Evolutionary conservation across 2,113 vertebrate species (phyloP).

Genomic region (Hemiscyllium ocellatum): DNA sequence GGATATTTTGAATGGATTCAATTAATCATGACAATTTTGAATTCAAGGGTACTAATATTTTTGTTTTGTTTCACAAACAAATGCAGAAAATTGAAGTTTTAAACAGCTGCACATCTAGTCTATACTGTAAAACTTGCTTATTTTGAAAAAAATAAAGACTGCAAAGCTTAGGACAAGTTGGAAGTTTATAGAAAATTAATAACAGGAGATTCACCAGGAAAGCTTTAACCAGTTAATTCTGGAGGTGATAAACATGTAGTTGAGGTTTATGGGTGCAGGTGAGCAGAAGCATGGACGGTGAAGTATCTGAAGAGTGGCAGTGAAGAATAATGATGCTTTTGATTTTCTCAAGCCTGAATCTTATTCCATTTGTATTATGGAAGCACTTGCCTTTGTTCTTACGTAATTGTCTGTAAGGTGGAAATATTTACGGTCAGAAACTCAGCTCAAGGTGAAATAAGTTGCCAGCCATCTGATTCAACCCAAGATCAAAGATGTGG

Average conservation of each 20-base stretch:
- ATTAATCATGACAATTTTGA: constrained; percentile 1
- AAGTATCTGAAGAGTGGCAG: background rate
- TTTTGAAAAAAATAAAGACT: background rate
- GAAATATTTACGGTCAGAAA: background rate
- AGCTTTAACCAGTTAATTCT: background rate
- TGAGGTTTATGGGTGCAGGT: background rate
- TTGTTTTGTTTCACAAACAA: constrained; percentile 28
- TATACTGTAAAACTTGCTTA: background rate
- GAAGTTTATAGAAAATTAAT: background rate
- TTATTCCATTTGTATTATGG: background rate
- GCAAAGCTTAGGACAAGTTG: background rate
- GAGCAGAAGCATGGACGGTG: background rate
- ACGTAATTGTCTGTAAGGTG: background rate
- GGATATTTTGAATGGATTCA: constrained; percentile 7
- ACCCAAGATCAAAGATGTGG: background rate
- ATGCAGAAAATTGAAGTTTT: constrained; percentile 30
- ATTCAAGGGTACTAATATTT: background rate
- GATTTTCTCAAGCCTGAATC: background rate
- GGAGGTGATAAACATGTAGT: background rate
- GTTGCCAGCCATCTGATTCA: background rate
- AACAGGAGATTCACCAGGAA: background rate
- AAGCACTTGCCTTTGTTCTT: background rate
- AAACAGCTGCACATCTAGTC: background rate
- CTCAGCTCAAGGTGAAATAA: background rate
- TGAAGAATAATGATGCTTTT: background rate